A percentile compares a stretch with the other conserved stretches of the same genome.
phyloP scores from a whole-genome alignment of 2,888 invertebrate species.

The Metallyticus violacea region DNA sequence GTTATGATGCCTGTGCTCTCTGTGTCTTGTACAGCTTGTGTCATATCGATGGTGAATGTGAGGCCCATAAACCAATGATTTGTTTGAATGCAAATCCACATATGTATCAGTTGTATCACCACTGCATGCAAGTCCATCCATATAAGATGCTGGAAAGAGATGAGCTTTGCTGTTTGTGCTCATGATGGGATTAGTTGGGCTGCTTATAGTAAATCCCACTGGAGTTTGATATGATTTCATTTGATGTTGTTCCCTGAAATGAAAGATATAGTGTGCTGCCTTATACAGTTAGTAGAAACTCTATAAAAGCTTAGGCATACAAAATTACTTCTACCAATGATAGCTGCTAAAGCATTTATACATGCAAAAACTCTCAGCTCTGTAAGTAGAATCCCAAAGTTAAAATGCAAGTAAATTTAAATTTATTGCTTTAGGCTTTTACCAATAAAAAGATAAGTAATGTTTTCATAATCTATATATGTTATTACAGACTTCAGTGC shows the following conservation, averaged over 20 bases:
- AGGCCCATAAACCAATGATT: constrained; percentile 29
- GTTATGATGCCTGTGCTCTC: constrained; percentile 36
- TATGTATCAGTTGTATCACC: constrained; percentile 41
- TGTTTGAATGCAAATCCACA: constrained; percentile 36
- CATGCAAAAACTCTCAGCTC: too few species aligned
- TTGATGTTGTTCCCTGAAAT: constrained; percentile 35
- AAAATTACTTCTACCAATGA: too few species aligned
- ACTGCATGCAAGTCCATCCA: constrained; percentile 35
- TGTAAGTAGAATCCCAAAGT: too few species aligned
- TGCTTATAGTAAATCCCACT: constrained; percentile 33
- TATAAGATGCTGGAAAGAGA: constrained; percentile 34
- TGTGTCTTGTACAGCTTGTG: constrained; percentile 28
- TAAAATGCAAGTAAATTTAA: too few species aligned
- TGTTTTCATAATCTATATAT: too few species aligned
- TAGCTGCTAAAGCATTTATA: too few species aligned
- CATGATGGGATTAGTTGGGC: constrained; percentile 25
- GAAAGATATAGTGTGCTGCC: not conserved
- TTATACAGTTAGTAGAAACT: not conserved
- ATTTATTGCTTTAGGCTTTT: too few species aligned
- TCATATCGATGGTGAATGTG: constrained; percentile 36
- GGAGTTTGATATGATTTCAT: constrained; percentile 36
- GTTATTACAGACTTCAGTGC: too few species aligned
- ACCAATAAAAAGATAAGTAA: too few species aligned
- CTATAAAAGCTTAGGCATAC: not conserved
- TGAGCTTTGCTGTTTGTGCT: constrained; percentile 18